Base-by-base conservation (phyloP, 1,140 invertebrate species). In the Drosophila kohkoa region DNA sequence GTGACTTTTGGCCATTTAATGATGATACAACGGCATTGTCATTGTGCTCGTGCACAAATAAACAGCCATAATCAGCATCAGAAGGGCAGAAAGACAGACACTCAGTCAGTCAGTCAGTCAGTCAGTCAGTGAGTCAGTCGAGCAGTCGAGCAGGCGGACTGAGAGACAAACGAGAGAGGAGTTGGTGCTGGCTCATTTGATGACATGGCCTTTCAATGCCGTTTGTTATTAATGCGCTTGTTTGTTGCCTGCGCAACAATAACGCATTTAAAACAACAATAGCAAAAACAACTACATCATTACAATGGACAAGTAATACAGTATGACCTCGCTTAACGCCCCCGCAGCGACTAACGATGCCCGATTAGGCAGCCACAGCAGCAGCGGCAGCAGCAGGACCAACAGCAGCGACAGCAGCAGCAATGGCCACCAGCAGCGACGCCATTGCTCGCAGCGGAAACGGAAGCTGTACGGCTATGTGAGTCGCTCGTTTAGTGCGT, bases 1-100 rank as follows among this genome's bases (percentile, higher is more conserved):
- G 85, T 89, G 85, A 89, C 85, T 89, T 89, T 89, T 85, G 85
- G 86, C 75, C 85, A 76, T 89, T 89, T 89, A 89, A 89, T 89
- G 81, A 89, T 89, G 81, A 81, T 89, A 83, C 78, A 85, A 79
- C 68, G 81, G 77, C 81, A 81, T 85, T 89, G 78, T 66, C 74
- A 75, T 75, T 70, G 72, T 70, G 58, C 45, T 55, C 35, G 51
- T 78, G 80, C 77, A 71, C 80, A 88, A 87, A 87, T 83, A 88
- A 87, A 87, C 83, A 88, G 74, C 80, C 81, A 89, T 89, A 82
- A 81, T 89, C 81, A 82, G 68, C 85, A 75, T 65, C 74, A 71
- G 38, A 35, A 30, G 38, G 46, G 30, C 48, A 43, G 41, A 28
- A 43, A 49, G 59, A 16, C 59, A 25, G 54, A 41, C 10, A 45